phyloP scores from a whole-genome alignment of 1,140 invertebrate genomes.

The Onthophagus taurus region DNA sequence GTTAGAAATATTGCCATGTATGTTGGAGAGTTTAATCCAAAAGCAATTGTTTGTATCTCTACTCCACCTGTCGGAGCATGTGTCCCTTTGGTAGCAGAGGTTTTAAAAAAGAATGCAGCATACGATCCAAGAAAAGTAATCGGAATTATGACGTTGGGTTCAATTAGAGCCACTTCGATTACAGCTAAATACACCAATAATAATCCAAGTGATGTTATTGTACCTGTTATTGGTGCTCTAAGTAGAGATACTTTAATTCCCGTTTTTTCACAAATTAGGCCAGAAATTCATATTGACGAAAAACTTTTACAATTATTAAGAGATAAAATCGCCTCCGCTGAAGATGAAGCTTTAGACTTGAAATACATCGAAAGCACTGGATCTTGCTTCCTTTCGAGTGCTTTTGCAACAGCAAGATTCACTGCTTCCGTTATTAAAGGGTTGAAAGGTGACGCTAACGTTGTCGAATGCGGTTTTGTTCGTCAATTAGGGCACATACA shows the following conservation, averaged over 20 bases:
- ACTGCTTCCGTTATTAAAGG: slow-evolving; percentile 28
- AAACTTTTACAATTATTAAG: slow-evolving; percentile 14
- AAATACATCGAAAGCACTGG: slow-evolving; percentile 20
- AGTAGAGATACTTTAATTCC: slow-evolving; percentile 23
- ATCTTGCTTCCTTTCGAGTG: slow-evolving; percentile 22
- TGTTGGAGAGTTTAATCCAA: slow-evolving; percentile 30
- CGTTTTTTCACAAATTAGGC: slow-evolving; percentile 24
- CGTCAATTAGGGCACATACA: slow-evolving; percentile 29
- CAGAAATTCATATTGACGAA: not conserved
- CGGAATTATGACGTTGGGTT: slow-evolving; percentile 25
- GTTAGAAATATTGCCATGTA: slow-evolving; percentile 25
- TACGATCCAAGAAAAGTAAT: slow-evolving; percentile 31
- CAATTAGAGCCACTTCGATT: slow-evolving; percentile 27
- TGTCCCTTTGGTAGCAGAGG: slow-evolving; percentile 31
- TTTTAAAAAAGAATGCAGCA: slow-evolving; percentile 28
- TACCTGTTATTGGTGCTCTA: slow-evolving; percentile 26
- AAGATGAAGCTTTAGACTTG: slow-evolving; percentile 23
- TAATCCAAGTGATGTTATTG: slow-evolving; percentile 21
- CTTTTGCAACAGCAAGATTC: slow-evolving; percentile 29
- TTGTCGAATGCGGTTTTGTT: slow-evolving; percentile 32
- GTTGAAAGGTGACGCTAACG: slow-evolving; percentile 22
- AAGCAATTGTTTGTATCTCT: slow-evolving; percentile 28
- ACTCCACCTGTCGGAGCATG: slow-evolving; percentile 31
- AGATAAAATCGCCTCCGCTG: slow-evolving; percentile 22
- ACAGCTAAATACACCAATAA: slow-evolving; percentile 18